Evolutionary conservation across 2,888 invertebrate species (phyloP), one percentile per base, ranked within the genome.

Genomic region (Heliconius cydno): DNA sequence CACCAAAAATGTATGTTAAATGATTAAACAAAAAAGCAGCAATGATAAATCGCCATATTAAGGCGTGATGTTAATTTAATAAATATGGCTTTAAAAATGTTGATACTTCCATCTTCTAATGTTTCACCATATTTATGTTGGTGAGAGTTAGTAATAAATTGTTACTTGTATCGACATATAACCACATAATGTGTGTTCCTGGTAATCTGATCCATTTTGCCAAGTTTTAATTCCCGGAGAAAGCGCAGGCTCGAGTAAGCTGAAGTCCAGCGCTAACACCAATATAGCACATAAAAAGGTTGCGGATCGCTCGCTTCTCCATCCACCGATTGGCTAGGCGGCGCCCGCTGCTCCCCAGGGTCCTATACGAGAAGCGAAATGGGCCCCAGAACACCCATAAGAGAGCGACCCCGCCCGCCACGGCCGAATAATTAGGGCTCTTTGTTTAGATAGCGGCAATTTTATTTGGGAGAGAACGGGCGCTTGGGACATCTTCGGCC

Each of bases 381-480:
- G 95, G 96, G 96, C 96, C 96, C 96, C 96, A 92, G 95, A 96
- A 96, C 96, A 96, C 96, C 96, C 96, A 96, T 96, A 96, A 96
- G 96, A 95, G 96, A 96, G 95, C 95, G 95, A 96, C 96, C 96
- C 96, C 96, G 96, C 96, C 95, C 94, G 94, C 95, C 95, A 94
- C 94, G 94, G 94, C 94, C 96, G 95, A 95, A 96, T 96, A 96
- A 96, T 96, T 96, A 96, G 96, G 95, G 95, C 95, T 95, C 95
- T 95, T 95, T 95, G 95, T 95, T 95, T 95, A 95, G 95, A 95
- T 95, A 95, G 95, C 95, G 92, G 94, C 95, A 95, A 95, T 95
- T 95, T 95, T 95, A 95, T 95, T 95, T 95, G 95, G 94, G 93
- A 94, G 94, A 92, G 93, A 94, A 92, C 94, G 92, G 92, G 90